Evolutionary conservation across 1,140 invertebrate species (phyloP), one percentile per base, ranked within the genome.

Genomic region (Microvelia longipes): DNA sequence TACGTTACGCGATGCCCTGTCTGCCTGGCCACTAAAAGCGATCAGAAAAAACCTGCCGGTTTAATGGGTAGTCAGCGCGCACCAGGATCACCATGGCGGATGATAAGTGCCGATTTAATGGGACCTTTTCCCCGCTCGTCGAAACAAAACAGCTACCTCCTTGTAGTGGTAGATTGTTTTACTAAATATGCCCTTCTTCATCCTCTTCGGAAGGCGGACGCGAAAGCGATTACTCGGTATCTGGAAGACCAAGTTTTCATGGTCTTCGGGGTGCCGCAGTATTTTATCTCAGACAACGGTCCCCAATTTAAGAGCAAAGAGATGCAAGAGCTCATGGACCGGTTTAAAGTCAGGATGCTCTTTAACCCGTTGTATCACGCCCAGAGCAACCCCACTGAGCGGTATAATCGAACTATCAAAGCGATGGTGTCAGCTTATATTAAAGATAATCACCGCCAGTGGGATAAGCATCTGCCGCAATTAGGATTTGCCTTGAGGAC

Each of bases 401-500:
- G 35, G 5, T 50, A 50, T 19, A 50, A 50, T 50, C 5, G 35
- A 50, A 50, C 35, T 19, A 50, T 50, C 19, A 50, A 50, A 50
- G 35, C 5, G 5, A 50, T 50, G 35, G 19, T 50, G 19, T 11
- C 35, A 19, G 35, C 35, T 11, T 50, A 50, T 19, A 50, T 50
- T 50, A 50, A 50, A 19, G 35, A 50, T 19, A 50, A 50, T 19
- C 35, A 78, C 65, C n/a, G n/a, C n/a, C n/a, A n/a, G n/a, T n/a
- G n/a, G n/a, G n/a, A n/a, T n/a, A 68, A 74, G 0, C 71, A 77
- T 28, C 70, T 82, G 1, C 73, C 76, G 0, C 75, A 77, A 27
- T 73, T 81, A 1, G 73, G 76, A 0, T 82, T 80, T 68, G 80
- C 80, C 0, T 76, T 80, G 70, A 82, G 82, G 67, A 79, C 80